phyloP scores from a whole-genome alignment of 2,888 invertebrate species.

The Eustalomyia histrio region DNA sequence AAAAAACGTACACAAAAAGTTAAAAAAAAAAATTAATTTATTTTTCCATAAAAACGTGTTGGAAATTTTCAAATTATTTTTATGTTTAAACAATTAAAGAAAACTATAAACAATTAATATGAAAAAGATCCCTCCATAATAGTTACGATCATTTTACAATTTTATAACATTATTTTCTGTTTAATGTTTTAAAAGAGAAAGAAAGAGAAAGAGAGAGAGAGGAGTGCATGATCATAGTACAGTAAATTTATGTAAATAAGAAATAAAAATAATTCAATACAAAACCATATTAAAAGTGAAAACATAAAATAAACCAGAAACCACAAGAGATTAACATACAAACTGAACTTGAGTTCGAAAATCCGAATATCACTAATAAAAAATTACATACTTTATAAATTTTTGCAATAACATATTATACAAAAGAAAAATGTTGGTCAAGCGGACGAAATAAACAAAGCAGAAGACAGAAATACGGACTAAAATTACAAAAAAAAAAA shows the following conservation, averaged over 20 bases:
- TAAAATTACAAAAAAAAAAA: constrained; percentile 6
- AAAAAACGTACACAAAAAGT: too few species aligned
- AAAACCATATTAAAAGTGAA: constrained; percentile 53
- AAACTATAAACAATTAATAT: too few species aligned
- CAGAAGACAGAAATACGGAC: not conserved
- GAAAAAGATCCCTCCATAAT: too few species aligned
- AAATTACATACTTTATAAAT: not conserved
- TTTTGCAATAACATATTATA: constrained; percentile 37
- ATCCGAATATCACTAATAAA: constrained; percentile 19
- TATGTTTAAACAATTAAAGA: too few species aligned
- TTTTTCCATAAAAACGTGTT: not conserved
- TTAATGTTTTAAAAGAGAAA: not conserved
- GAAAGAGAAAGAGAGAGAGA: too few species aligned
- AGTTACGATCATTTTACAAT: too few species aligned
- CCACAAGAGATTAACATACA: constrained; percentile 56
- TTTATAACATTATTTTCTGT: too few species aligned
- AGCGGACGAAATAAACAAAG: constrained; percentile 49
- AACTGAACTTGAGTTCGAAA: constrained; percentile 63
- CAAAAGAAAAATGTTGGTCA: constrained; percentile 58
- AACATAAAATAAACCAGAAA: constrained; percentile 53
- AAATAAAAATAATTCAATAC: not conserved
- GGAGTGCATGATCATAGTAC: constrained; percentile 1
- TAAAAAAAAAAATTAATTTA: not conserved
- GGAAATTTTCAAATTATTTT: too few species aligned
- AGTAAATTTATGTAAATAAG: not conserved